Conservation (phyloP, 1,140 invertebrate genomes). For the Nylanderia fulva region DNA sequence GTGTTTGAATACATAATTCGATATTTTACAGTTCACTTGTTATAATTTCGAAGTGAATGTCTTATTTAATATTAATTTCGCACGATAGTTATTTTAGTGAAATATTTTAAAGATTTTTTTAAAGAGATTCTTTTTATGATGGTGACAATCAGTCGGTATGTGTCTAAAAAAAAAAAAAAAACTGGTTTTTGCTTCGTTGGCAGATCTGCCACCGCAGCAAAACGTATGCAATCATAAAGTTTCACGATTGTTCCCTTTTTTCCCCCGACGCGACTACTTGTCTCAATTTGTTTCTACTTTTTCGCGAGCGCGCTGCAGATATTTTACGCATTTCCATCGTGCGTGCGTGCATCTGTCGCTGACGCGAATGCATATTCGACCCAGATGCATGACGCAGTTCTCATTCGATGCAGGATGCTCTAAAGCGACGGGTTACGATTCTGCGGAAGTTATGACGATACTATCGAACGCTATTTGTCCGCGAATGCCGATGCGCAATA, state of each 20-base stretch:
- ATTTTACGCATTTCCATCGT: slow-evolving; percentile 25
- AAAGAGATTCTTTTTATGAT: neutral
- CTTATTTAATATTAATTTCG: neutral
- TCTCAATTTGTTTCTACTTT: neutral
- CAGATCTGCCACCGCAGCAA: neutral
- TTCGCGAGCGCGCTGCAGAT: neutral
- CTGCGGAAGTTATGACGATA: slow-evolving; percentile 12
- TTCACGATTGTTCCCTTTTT: slow-evolving; percentile 1
- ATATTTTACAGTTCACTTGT: neutral
- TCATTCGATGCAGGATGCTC: neutral
- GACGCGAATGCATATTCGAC: slow-evolving; percentile 5
- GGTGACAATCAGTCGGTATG: too few species aligned
- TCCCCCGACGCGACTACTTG: neutral
- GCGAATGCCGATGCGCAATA: slow-evolving; percentile 29
- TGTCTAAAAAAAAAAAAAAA: neutral
- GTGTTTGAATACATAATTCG: neutral
- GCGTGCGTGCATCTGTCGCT: neutral
- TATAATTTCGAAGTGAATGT: neutral
- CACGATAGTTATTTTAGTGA: neutral
- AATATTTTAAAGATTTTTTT: neutral
- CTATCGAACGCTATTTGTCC: slow-evolving; percentile 15
- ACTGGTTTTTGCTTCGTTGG: neutral
- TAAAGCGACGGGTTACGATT: slow-evolving; percentile 32
- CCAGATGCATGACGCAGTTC: slow-evolving; percentile 3
- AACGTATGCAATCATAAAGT: slow-evolving; percentile 15